These are phyloP conservation scores for Entomobrya multifasciata DNA, from an alignment of 2,888 invertebrate genomes.

Conservation along the genomic window DNA sequence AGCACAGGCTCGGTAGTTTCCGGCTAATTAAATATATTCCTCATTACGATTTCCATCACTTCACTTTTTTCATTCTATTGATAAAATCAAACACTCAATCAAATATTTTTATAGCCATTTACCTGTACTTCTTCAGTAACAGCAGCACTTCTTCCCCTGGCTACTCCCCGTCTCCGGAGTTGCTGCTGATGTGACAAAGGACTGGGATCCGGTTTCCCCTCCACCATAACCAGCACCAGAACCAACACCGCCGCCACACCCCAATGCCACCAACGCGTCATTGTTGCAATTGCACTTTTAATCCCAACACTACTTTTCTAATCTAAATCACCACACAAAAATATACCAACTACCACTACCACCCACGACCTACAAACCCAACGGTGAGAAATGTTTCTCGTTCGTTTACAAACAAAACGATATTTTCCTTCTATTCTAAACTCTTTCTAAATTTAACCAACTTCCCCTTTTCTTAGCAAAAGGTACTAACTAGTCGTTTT, in stretches of 20 bases:
- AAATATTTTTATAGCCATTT: not conserved
- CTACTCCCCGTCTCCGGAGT: constrained; percentile 36
- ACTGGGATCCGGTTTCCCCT: constrained; percentile 14
- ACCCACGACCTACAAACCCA: constrained; percentile 41
- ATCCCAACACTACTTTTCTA: not conserved
- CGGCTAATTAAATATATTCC: not conserved
- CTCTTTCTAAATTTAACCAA: not conserved
- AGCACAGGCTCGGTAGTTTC: constrained; percentile 50
- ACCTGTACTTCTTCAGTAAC: constrained; percentile 7
- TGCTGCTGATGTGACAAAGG: constrained; percentile 60
- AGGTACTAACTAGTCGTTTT: too few relatives aligned
- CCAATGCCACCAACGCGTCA: constrained; percentile 4
- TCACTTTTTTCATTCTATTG: not conserved
- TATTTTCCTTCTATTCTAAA: not conserved
- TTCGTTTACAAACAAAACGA: constrained; percentile 19
- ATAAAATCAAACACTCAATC: not conserved
- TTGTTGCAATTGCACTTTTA: not conserved
- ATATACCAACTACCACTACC: too few relatives aligned
- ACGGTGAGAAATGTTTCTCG: not conserved
- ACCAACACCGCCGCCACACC: constrained; percentile 49
- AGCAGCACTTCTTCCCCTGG: not conserved
- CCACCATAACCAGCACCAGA: not conserved
- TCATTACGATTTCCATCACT: not conserved
- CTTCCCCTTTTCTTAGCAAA: not conserved
- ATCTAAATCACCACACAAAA: not conserved